Conservation (phyloP, 2,797 vertebrate genomes). For the Bradypodion pumilum region DNA sequence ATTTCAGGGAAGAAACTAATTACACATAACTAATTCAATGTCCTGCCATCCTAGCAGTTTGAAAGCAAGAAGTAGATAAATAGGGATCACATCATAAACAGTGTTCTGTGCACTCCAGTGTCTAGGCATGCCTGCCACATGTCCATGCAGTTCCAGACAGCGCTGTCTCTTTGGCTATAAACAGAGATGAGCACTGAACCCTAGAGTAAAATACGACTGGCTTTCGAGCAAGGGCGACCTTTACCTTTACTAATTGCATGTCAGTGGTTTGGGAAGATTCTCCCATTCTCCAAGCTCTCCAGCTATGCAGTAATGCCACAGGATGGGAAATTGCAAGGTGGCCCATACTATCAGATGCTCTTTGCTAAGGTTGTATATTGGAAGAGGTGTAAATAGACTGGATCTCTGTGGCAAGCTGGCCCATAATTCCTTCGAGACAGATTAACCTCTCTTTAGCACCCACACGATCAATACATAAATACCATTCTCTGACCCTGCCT, state of each 20-base stretch:
- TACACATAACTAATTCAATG: too few relatives aligned
- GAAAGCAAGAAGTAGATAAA: too few relatives aligned
- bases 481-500: slow-evolving; percentile 44
- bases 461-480: slow-evolving; percentile 49
- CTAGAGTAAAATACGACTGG: too few relatives aligned
- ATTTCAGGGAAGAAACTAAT: background rate
- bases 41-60: too few relatives aligned
- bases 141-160: too few relatives aligned
- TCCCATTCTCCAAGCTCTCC: rapidly evolving
- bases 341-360: background rate
- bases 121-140: too few relatives aligned
- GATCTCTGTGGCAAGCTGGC: slow-evolving; percentile 59
- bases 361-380: slow-evolving; percentile 31
- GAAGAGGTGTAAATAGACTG: slow-evolving; percentile 53
- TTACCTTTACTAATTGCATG: background rate
- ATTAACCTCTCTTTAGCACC: slow-evolving; percentile 59
- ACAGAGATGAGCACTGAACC: too few relatives aligned
- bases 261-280: background rate
- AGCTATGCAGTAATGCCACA: background rate
- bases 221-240: too few relatives aligned
- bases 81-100: too few relatives aligned
- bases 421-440: slow-evolving; percentile 61
- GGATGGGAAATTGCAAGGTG: background rate
- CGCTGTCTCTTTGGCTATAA: too few relatives aligned
- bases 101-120: too few relatives aligned